phyloP scores from a whole-genome alignment of 2,113 vertebrate genomes.

The Kryptolebias marmoratus region DNA sequence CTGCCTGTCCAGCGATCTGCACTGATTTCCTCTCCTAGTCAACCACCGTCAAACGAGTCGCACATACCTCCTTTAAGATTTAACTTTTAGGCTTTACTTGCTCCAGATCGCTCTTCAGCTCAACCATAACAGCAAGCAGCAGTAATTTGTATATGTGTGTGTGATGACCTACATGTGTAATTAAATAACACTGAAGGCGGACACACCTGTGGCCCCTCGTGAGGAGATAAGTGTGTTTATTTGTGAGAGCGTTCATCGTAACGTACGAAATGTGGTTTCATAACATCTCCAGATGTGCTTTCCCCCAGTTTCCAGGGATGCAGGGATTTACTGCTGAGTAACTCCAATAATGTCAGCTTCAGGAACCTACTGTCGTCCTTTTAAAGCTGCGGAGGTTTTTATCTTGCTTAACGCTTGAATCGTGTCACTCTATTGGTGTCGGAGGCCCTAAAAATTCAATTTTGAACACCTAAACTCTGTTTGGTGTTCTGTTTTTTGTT shows the following conservation, averaged over 20 bases:
- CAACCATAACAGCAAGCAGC: neutral
- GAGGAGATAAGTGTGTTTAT: neutral
- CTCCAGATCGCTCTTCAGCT: neutral
- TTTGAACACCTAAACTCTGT: no score
- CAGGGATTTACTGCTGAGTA: conserved; percentile 1
- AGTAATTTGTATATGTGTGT: neutral
- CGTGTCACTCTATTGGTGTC: no score
- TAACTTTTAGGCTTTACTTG: neutral
- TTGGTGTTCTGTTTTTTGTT: no score
- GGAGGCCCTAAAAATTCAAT: no score
- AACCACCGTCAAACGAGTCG: neutral
- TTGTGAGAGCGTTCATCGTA: neutral
- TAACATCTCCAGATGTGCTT: conserved; percentile 19
- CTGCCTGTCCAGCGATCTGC: neutral
- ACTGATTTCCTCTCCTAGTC: neutral
- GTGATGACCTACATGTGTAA: conserved; percentile 16
- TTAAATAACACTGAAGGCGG: neutral
- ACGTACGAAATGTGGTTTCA: conserved; percentile 2
- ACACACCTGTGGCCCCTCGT: conserved; percentile 10
- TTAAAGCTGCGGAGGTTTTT: no score
- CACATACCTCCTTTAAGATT: no score
- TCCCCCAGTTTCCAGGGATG: neutral
- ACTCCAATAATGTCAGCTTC: neutral
- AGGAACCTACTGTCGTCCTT: no score
- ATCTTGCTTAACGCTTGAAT: no score